phyloP scores from a whole-genome alignment of 2,888 invertebrate species.

The Ganaspis brasiliensis region DNA sequence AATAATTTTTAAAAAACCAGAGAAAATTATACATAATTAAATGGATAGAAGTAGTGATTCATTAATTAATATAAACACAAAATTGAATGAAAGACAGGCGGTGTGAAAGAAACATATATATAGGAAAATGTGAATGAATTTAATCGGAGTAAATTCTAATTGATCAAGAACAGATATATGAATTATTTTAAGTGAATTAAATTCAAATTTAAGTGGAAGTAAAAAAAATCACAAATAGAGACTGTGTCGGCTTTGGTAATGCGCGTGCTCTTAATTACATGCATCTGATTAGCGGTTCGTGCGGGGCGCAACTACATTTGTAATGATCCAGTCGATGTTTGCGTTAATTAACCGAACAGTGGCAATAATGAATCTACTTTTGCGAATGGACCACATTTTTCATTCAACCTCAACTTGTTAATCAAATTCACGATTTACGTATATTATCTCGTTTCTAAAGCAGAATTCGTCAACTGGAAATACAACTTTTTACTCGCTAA shows the following conservation, averaged over 20 bases:
- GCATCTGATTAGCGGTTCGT: constrained; percentile 47
- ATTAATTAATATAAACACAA: too few relatives aligned
- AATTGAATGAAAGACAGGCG: too few relatives aligned
- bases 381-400: constrained; percentile 39
- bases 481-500: constrained; percentile 29
- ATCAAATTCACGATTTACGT: background rate
- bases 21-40: too few relatives aligned
- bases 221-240: background rate
- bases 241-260: constrained; percentile 28
- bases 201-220: background rate
- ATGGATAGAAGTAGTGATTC: too few relatives aligned
- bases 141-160: too few relatives aligned
- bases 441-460: constrained; percentile 23
- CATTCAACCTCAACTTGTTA: constrained; percentile 17
- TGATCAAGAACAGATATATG: too few relatives aligned
- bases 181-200: background rate
- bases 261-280: constrained; percentile 47
- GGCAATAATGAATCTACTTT: constrained; percentile 60
- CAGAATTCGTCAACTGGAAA: constrained; percentile 29
- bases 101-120: too few relatives aligned
- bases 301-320: constrained; percentile 59
- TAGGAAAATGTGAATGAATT: too few relatives aligned
- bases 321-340: constrained; percentile 60
- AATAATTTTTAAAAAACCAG: too few relatives aligned
- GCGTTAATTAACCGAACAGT: constrained; percentile 65